These are phyloP conservation scores for Lepidonotus clava DNA, from an alignment of 2,888 invertebrate species.

Conservation along the genomic window DNA sequence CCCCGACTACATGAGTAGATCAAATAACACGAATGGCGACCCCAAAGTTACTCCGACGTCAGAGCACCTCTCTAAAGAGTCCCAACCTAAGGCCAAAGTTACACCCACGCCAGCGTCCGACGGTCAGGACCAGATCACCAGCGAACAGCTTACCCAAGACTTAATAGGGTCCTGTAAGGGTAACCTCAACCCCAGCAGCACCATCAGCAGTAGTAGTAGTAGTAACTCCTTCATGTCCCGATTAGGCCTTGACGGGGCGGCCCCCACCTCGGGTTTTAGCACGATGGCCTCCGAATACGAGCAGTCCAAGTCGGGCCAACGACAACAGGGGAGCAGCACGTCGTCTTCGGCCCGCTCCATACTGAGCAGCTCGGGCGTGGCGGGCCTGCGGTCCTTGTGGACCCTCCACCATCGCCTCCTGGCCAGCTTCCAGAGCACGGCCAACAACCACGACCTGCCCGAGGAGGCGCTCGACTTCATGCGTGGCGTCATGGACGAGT, in stretches of 20 bases:
- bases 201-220: not conserved
- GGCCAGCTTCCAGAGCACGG: not conserved
- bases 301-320: too few relatives aligned
- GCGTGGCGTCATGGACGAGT: constrained; percentile 99
- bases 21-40: too few relatives aligned
- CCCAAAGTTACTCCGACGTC: too few relatives aligned
- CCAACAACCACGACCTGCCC: not conserved
- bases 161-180: too few relatives aligned
- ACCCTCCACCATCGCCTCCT: not conserved
- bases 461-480: constrained; percentile 86
- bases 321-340: too few relatives aligned
- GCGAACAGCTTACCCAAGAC: too few relatives aligned
- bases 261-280: not conserved
- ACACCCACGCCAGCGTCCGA: too few relatives aligned
- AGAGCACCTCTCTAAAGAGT: too few relatives aligned
- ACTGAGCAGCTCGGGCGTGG: not conserved
- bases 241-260: not conserved
- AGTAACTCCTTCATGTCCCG: not conserved
- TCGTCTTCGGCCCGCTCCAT: not conserved
- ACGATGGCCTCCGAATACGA: not conserved
- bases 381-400: not conserved
- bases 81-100: too few relatives aligned
- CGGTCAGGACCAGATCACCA: too few relatives aligned
- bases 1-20: constrained; percentile 59
- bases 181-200: not conserved